Conservation (phyloP, 1,140 invertebrate genomes). For the Drosophila burlai region DNA sequence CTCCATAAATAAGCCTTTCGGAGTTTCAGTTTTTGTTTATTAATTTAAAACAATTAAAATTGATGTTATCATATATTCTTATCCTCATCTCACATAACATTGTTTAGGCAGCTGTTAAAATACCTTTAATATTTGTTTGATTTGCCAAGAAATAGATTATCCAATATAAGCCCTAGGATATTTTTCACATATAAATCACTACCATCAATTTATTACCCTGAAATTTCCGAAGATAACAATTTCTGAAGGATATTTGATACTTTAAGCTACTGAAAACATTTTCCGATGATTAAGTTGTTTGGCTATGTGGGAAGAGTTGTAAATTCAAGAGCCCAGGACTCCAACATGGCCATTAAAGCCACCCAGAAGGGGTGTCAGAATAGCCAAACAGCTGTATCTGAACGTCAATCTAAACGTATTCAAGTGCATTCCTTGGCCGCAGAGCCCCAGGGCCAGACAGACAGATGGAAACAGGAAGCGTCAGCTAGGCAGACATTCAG, state of each 20-base stretch:
- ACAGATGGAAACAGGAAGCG: slow-evolving; percentile 30
- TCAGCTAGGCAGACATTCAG: slow-evolving; percentile 23
- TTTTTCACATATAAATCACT: background rate
- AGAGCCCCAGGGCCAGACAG: slow-evolving; percentile 25
- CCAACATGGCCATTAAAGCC: slow-evolving; percentile 17
- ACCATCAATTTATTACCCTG: background rate
- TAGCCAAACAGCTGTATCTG: slow-evolving; percentile 73
- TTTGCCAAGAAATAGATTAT: background rate
- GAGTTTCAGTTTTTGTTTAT: too few species aligned
- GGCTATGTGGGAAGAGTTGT: slow-evolving; percentile 4
- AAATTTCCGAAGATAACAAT: background rate
- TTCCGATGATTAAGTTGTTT: slow-evolving; percentile 16
- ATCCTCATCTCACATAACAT: too few species aligned
- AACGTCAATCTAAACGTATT: slow-evolving; percentile 80
- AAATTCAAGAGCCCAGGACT: background rate
- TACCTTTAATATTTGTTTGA: background rate
- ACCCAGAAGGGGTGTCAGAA: slow-evolving; percentile 1
- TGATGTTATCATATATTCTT: too few species aligned
- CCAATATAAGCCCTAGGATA: background rate
- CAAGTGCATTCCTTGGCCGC: slow-evolving; percentile 66
- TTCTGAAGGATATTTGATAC: background rate
- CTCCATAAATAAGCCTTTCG: too few species aligned
- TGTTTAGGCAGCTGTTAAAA: background rate
- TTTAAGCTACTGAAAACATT: background rate
- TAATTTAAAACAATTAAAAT: too few species aligned